A percentile compares a stretch with the other conserved stretches of the same genome.
Evolutionary conservation across 2,797 vertebrate genomes (phyloP).

Genomic region (Tapera naevia): DNA sequence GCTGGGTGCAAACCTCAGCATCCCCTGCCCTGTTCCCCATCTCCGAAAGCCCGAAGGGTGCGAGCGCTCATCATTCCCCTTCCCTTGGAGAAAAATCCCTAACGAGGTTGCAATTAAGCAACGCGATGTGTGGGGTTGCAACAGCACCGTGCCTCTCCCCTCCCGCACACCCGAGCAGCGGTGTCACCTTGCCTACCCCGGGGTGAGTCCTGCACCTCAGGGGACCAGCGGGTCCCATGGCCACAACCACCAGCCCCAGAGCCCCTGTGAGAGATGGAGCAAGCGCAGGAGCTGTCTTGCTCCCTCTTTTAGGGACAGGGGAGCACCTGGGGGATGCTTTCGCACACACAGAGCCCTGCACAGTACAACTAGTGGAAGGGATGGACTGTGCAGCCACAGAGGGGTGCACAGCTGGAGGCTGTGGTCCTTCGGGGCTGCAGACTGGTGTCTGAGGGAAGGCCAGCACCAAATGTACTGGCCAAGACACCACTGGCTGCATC

Average conservation of each 20-base stretch:
- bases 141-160: neutral
- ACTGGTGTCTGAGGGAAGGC: neutral
- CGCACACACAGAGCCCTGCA: neutral
- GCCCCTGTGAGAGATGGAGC: accelerated
- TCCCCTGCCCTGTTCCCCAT: neutral
- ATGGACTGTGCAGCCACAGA: accelerated
- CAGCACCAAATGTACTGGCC: neutral
- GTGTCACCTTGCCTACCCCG: neutral
- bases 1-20: no score
- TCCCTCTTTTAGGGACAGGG: neutral
- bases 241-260: neutral
- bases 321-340: neutral
- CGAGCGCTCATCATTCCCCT: neutral
- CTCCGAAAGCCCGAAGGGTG: neutral
- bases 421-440: neutral
- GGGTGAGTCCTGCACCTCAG: neutral
- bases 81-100: neutral
- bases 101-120: neutral
- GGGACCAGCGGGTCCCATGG: neutral
- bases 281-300: accelerated
- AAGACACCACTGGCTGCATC: neutral
- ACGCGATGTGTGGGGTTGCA: neutral
- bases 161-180: accelerated
- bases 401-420: accelerated
- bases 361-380: neutral